These are phyloP conservation scores for Hypanus sabinus DNA, from an alignment of 2,113 vertebrate species.

Conservation along the genomic window DNA sequence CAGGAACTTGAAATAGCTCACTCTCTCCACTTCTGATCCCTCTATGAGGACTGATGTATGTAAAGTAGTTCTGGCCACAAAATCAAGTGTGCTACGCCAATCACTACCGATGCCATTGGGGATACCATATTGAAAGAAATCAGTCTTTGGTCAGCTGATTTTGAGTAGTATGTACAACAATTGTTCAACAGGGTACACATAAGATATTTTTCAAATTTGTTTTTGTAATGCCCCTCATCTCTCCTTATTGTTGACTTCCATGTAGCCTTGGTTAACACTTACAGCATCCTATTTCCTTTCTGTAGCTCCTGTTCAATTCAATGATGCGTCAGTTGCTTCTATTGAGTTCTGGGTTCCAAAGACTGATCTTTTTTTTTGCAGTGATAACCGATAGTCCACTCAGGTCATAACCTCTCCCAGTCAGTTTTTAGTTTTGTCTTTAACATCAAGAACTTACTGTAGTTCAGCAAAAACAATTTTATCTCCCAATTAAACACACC, in stretches of 20 bases:
- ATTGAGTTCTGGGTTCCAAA: neutral
- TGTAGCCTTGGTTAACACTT: too few relatives aligned
- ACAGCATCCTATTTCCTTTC: neutral
- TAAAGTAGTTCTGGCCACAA: neutral
- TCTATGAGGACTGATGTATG: too few relatives aligned
- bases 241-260: neutral
- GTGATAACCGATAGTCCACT: neutral
- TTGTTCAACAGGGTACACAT: neutral
- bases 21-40: too few relatives aligned
- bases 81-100: neutral
- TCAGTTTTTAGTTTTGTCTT: neutral
- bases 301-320: neutral
- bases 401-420: neutral
- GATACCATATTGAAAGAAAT: neutral
- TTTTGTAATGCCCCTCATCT: neutral
- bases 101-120: neutral
- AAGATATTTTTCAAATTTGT: neutral
- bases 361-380: neutral
- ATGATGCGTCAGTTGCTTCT: neutral
- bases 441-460: neutral
- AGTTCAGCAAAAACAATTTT: neutral
- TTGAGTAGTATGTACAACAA: neutral
- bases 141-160: neutral
- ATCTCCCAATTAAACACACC: neutral
- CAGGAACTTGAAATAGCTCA: too few relatives aligned